These are phyloP conservation scores for Cryptoblepharus egeriae DNA, from an alignment of 2,797 vertebrate genomes.

Conservation along the genomic window DNA sequence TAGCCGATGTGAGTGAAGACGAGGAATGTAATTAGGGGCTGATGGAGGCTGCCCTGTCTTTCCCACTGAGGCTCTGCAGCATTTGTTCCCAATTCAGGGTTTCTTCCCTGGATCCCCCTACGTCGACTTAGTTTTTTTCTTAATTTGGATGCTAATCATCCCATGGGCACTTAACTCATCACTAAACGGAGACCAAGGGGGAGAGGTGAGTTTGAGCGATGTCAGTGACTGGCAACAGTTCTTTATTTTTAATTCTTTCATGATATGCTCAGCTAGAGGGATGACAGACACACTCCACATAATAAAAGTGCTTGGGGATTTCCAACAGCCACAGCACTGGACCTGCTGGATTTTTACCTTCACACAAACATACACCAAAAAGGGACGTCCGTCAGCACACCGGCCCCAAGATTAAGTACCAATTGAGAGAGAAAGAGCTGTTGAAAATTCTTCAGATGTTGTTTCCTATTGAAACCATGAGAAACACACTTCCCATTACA, in stretches of 20 bases:
- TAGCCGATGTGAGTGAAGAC: not conserved
- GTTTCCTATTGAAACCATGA: not conserved
- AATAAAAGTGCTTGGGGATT: not conserved
- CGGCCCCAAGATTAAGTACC: constrained; percentile 6
- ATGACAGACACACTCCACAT: constrained; percentile 4
- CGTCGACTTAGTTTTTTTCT: constrained; percentile 7
- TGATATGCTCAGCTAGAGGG: not conserved
- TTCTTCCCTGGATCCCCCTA: not conserved
- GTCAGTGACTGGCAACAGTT: not conserved
- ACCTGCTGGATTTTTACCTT: not conserved
- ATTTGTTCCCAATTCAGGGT: no score
- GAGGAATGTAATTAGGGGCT: not conserved
- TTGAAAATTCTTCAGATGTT: not conserved
- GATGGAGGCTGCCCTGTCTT: not conserved
- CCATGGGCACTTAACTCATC: constrained; percentile 6
- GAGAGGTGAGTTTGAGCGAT: constrained; percentile 12
- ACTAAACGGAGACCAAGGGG: not conserved
- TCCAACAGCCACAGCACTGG: not conserved
- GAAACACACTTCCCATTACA: not conserved
- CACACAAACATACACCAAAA: not conserved
- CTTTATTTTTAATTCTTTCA: constrained; percentile 20
- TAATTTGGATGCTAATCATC: constrained; percentile 4
- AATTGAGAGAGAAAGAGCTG: constrained; percentile 8
- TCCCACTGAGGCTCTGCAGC: not conserved
- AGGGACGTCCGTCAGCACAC: not conserved